Evolutionary conservation across 2,888 invertebrate species (phyloP), one percentile per base, ranked within the genome.

Genomic region (Orthosia gracilis): DNA sequence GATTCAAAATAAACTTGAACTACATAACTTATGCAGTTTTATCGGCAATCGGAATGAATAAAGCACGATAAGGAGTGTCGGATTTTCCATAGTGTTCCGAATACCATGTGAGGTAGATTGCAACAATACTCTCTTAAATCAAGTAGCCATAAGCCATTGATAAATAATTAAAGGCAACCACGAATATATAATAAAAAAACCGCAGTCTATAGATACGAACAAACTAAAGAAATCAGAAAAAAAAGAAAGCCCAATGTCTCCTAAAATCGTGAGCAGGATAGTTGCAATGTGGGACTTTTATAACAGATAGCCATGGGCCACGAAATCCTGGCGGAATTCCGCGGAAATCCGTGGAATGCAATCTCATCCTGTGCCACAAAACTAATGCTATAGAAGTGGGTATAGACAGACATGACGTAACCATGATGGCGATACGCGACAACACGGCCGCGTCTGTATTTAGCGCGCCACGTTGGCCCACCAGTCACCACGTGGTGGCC

Each of bases 401-500:
- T 80, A 68, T 76, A 78, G 82, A 85, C 75, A 82, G 72, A 70
- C 69, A 76, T 86, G 86, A 86, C 86, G 86, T 86, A 86, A 86
- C 59, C 71, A 52, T 74, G 72, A 85, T 79, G 75, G 80, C 65
- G 86, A 83, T 86, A 86, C 76, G 77, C 84, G 83, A 85, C 86
- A 83, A 80, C 79, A 80, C 83, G 71, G 71, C 55, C 82, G 83
- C 76, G 85, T 86, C 86, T 83, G 82, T 77, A 80, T 86, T 86
- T 85, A 86, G 86, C 84, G 75, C 85, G 86, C 84, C 84, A 80
- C 84, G 84, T 83, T 83, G 86, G 86, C 79, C 78, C 78, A 86
- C 85, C 85, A 86, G 86, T 77, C 78, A 86, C 85, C 85, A 86
- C 86, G 86, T 86, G 86, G 85, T 76, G 86, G 78, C 77, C 82